These are phyloP conservation scores for Nesidiocoris tenuis DNA, from an alignment of 2,888 invertebrate species.

Conservation along the genomic window DNA sequence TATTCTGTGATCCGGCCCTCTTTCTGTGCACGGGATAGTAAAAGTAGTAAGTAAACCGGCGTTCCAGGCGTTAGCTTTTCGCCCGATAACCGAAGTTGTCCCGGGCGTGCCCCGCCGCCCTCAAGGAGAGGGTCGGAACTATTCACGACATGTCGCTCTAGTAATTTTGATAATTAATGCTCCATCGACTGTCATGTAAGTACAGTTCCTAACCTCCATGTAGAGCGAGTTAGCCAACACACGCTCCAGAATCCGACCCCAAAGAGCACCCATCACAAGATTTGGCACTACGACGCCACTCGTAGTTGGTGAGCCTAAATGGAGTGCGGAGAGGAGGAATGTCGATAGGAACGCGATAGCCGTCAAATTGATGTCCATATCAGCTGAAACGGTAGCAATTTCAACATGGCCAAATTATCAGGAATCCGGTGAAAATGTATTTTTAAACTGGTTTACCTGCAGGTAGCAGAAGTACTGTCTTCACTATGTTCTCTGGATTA, in stretches of 20 bases:
- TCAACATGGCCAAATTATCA: no score
- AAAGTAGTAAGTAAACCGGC: no score
- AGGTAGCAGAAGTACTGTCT: slow-evolving; percentile 7
- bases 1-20: slow-evolving; percentile 55
- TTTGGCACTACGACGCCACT: slow-evolving; percentile 64
- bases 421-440: background rate
- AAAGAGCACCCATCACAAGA: slow-evolving; percentile 62
- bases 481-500: background rate
- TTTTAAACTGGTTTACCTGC: background rate
- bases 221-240: background rate
- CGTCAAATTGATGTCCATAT: background rate
- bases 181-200: no score
- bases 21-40: background rate
- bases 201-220: background rate
- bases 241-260: slow-evolving; percentile 59
- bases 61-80: no score
- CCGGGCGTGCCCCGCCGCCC: no score
- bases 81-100: no score
- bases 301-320: slow-evolving; percentile 31
- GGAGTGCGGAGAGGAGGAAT: slow-evolving; percentile 33
- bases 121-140: no score
- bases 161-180: no score
- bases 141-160: no score
- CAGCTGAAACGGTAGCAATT: background rate
- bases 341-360: slow-evolving; percentile 17